These are phyloP conservation scores for Pachycephala philippinensis DNA, from an alignment of 2,113 vertebrate species.

Conservation along the genomic window DNA sequence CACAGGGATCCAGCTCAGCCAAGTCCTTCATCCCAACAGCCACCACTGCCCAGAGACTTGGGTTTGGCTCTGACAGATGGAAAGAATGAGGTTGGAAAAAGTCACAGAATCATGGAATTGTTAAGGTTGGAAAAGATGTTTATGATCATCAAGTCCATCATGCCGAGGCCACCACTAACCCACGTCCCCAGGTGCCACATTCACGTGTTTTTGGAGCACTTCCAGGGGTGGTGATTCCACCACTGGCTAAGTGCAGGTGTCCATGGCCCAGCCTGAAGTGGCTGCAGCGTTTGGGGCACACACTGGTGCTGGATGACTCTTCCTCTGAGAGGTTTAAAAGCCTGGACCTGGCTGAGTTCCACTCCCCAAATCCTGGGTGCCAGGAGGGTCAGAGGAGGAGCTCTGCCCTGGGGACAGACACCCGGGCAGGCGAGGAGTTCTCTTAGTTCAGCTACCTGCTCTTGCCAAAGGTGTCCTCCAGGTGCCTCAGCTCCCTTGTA, in stretches of 20 bases:
- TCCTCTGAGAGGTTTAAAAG: neutral
- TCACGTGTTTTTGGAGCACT: neutral
- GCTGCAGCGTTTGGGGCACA: neutral
- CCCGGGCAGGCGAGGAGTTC: neutral
- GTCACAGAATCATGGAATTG: neutral
- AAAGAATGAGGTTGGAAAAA: neutral
- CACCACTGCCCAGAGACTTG: accelerated
- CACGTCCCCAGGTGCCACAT: neutral
- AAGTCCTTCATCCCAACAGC: neutral
- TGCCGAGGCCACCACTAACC: neutral
- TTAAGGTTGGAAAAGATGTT: neutral
- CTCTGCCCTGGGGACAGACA: neutral
- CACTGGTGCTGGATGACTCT: neutral
- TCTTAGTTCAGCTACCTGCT: neutral
- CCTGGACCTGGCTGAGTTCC: neutral
- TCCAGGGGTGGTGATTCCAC: neutral
- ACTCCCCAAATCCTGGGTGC: neutral
- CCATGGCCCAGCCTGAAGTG: neutral
- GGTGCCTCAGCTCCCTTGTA: neutral
- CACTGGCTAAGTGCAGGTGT: neutral
- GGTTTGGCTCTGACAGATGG: neutral
- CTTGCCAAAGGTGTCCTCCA: neutral
- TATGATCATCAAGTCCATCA: neutral
- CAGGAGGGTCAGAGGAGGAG: neutral
- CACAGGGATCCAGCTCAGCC: neutral